phyloP scores from a whole-genome alignment of 2,113 vertebrate species.

The Piaya cayana region DNA sequence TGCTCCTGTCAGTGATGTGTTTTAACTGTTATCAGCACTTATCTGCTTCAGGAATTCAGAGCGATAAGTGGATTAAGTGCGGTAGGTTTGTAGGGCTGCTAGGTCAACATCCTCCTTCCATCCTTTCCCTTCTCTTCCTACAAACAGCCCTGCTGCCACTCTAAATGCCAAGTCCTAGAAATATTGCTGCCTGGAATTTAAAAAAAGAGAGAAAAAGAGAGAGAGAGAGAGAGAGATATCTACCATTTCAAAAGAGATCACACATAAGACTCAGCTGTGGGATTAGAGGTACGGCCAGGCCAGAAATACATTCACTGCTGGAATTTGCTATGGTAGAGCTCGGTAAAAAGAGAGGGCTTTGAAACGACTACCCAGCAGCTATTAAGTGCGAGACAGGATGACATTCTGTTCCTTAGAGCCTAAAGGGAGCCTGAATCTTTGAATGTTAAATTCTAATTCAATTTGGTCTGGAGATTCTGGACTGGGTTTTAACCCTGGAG shows the following conservation, averaged over 20 bases:
- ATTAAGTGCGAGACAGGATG: constrained; percentile 50
- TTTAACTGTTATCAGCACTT: constrained; percentile 61
- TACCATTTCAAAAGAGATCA: constrained; percentile 65
- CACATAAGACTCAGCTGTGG: constrained; percentile 25
- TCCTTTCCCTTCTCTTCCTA: constrained; percentile 39
- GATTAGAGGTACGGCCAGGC: constrained; percentile 51
- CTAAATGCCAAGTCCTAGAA: constrained; percentile 49
- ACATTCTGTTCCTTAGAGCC: constrained; percentile 62
- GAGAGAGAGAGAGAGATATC: not conserved
- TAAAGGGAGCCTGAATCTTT: constrained; percentile 48
- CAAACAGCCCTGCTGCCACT: constrained; percentile 38
- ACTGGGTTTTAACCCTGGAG: constrained; percentile 36
- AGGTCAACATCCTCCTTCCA: not conserved
- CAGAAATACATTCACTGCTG: constrained; percentile 62
- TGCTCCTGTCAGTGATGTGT: constrained; percentile 49
- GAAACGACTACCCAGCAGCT: constrained; percentile 63
- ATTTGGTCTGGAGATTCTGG: constrained; percentile 54
- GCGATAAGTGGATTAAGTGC: constrained; percentile 46
- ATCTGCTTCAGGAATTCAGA: constrained; percentile 64
- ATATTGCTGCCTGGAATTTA: constrained; percentile 9
- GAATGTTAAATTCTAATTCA: constrained; percentile 64
- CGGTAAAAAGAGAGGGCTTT: constrained; percentile 66
- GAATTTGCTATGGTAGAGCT: constrained; percentile 66
- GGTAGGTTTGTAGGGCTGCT: constrained; percentile 40
- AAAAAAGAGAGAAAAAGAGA: too few relatives aligned